These are phyloP conservation scores for Philonicus albiceps DNA, from an alignment of 2,888 invertebrate species.

Conservation along the genomic window DNA sequence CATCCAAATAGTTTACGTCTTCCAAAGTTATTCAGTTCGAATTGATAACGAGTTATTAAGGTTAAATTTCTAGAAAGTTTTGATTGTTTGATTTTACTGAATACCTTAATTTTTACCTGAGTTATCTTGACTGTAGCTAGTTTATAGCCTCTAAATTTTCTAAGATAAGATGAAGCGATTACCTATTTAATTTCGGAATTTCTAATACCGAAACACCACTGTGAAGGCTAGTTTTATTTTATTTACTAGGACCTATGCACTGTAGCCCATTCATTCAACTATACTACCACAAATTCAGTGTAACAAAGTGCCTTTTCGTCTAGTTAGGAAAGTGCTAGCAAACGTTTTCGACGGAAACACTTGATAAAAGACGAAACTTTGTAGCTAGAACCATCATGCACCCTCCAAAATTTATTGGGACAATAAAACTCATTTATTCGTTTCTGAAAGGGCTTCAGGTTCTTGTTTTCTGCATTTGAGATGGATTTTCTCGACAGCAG, in stretches of 20 bases:
- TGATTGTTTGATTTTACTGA: background rate
- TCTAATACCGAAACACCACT: background rate
- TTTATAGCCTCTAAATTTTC: background rate
- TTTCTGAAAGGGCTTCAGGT: background rate
- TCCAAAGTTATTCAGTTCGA: too few relatives aligned
- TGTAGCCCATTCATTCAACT: background rate
- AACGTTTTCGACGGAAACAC: background rate
- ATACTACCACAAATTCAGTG: background rate
- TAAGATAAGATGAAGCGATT: background rate
- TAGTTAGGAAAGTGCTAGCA: background rate
- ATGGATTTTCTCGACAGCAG: background rate
- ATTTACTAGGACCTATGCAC: background rate
- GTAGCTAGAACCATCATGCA: background rate
- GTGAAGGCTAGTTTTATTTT: background rate
- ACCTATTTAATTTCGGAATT: background rate
- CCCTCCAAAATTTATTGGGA: background rate
- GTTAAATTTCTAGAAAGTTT: background rate
- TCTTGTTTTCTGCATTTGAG: background rate
- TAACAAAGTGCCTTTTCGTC: background rate
- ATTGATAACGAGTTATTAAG: too few relatives aligned
- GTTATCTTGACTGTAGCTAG: background rate
- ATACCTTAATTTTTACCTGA: background rate
- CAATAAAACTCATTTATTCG: background rate
- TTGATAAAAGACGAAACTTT: background rate
- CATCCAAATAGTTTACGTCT: too few relatives aligned